Evolutionary conservation across 30 jellyfish, hydroid and myxozoan genomes (phyloP).

Genomic region (Cassiopea andromeda): DNA sequence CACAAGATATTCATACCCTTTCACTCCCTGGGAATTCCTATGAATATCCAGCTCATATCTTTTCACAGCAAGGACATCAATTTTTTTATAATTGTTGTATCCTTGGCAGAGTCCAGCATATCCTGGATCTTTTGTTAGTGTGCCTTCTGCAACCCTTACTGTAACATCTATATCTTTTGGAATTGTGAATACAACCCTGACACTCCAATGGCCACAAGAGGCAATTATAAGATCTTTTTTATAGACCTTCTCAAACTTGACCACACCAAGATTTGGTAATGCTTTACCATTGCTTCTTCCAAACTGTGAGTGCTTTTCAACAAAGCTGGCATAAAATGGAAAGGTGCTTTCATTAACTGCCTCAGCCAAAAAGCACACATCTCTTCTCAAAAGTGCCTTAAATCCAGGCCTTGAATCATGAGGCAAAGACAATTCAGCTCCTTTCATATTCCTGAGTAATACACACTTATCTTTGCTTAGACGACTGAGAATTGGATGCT

Average conservation of each 20-base stretch:
- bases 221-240: slow-evolving; percentile 78
- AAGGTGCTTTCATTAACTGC: slow-evolving; percentile 24
- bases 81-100: slow-evolving; percentile 67
- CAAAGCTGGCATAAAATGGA: slow-evolving; percentile 78
- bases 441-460: slow-evolving; percentile 58
- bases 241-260: slow-evolving; percentile 43
- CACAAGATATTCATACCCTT: slow-evolving; percentile 67
- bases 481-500: slow-evolving; percentile 10
- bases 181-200: slow-evolving; percentile 82
- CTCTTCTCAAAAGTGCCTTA: slow-evolving; percentile 59
- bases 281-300: background rate
- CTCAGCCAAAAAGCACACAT: slow-evolving; percentile 52
- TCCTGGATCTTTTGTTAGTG: slow-evolving; percentile 71
- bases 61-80: slow-evolving; percentile 67
- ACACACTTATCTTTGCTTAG: slow-evolving; percentile 33
- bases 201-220: slow-evolving; percentile 73
- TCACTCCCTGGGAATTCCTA: slow-evolving; percentile 50
- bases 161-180: slow-evolving; percentile 80
- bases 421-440: slow-evolving; percentile 80
- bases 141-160: slow-evolving; percentile 83
- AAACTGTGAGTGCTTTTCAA: background rate
- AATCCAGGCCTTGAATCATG: slow-evolving; percentile 82
- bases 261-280: slow-evolving; percentile 70
- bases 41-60: slow-evolving; percentile 45
- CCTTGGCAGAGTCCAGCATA: slow-evolving; percentile 73